Evolutionary conservation across 2,888 invertebrate genomes (phyloP), one percentile per base, ranked within the genome.

Genomic region (Cylloceria caligata): DNA sequence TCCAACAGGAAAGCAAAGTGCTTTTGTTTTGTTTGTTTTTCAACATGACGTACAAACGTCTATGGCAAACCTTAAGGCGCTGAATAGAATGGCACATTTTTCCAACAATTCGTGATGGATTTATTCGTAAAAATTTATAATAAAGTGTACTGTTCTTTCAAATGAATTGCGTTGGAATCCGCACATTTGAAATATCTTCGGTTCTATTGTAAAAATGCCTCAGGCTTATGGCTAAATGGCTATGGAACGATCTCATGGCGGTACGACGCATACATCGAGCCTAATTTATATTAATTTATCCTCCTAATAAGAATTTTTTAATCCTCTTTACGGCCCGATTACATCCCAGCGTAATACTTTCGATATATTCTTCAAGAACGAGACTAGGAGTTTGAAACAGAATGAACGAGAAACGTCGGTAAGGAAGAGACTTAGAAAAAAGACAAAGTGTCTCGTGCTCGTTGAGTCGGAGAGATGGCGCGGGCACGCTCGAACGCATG

Each of bases 21-120:
- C n/a, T n/a, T n/a, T n/a, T n/a, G n/a, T n/a, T n/a, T n/a, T n/a
- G n/a, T n/a, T n/a, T n/a, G 13, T 36, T 36, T 60, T 34, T 60
- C 24, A 7, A 36, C 30, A 36, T 34, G 24, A 60, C 60, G 69
- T 68, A 67, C 78, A 64, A 77, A 47, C 65, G 79, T 75, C 78
- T 82, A 82, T 82, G 82, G 82, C 82, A 82, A 82, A 82, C 67
- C 62, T 82, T 82, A 82, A 79, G 82, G 82, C 82, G 78, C 71
- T 72, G 75, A 73, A 67, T 68, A 79, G 67, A 52, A 82, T 82
- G 82, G 82, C 82, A 82, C 82, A 62, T 62, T 72, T 75, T 65
- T 60, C 9, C 49, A 24, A 9, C 27, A 16, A 16, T 60, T 45
- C 9, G 30, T 55, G 42, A 71, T 65, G 52, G 19, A 68, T 57